Evolutionary conservation across 2,888 invertebrate genomes (phyloP).

Genomic region (Apotomis turbidana): DNA sequence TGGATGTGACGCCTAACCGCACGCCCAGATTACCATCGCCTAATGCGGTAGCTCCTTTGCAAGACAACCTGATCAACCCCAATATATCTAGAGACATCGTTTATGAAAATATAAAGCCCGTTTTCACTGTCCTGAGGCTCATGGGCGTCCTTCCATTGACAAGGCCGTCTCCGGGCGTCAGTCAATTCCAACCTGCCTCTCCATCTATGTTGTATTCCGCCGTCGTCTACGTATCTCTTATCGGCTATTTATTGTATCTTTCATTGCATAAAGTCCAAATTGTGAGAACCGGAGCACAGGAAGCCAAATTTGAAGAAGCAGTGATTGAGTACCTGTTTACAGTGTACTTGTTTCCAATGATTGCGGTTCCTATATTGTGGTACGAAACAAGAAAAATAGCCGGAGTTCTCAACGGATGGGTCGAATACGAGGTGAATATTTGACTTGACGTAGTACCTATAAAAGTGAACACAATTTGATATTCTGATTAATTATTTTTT

Average conservation of each 20-base stretch:
- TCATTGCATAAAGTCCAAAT: conserved; percentile 86
- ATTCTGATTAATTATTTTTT: conserved; percentile 18
- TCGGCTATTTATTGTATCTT: conserved; percentile 84
- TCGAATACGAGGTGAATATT: conserved; percentile 85
- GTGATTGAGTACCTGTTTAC: conserved; percentile 90
- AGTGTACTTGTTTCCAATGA: conserved; percentile 87
- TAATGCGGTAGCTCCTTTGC: conserved; percentile 66
- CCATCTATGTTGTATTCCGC: conserved; percentile 85
- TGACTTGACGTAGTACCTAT: neutral
- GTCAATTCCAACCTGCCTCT: conserved; percentile 77
- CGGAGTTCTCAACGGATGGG: conserved; percentile 85
- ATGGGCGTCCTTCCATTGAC: conserved; percentile 86
- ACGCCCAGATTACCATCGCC: conserved; percentile 62
- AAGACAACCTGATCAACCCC: conserved; percentile 64
- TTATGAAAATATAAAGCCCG: conserved; percentile 78
- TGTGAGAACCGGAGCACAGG: conserved; percentile 76
- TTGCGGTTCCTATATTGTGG: conserved; percentile 86
- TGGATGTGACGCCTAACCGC: conserved; percentile 72
- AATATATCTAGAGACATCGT: conserved; percentile 70
- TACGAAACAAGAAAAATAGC: conserved; percentile 87
- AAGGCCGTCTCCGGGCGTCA: conserved; percentile 75
- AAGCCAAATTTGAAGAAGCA: conserved; percentile 89
- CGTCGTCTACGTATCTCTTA: conserved; percentile 74
- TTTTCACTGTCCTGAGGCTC: conserved; percentile 71
- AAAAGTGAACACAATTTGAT: neutral